Conservation (phyloP, 2,888 invertebrate species). For the Disparrhopalites patrizii region DNA sequence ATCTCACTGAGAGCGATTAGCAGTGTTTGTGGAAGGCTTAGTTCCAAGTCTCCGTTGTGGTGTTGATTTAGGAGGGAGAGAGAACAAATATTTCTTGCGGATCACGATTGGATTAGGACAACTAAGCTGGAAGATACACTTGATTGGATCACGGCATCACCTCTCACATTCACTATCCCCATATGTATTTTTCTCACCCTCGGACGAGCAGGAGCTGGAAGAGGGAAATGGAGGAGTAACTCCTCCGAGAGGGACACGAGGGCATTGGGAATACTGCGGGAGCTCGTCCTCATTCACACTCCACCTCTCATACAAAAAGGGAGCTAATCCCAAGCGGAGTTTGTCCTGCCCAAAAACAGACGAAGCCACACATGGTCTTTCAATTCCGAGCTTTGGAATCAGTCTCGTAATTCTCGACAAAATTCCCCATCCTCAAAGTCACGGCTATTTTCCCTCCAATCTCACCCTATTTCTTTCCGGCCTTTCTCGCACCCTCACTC, state of each 20-base stretch:
- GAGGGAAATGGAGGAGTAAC: too few relatives aligned
- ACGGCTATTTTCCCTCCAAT: background rate
- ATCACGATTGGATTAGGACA: slow-evolving; percentile 31
- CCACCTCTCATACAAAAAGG: too few relatives aligned
- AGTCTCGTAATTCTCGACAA: background rate
- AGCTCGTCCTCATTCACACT: too few relatives aligned
- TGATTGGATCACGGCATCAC: slow-evolving; percentile 36
- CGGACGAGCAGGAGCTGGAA: too few relatives aligned
- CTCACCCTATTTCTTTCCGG: background rate
- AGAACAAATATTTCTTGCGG: slow-evolving; percentile 36
- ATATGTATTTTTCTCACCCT: slow-evolving; percentile 13
- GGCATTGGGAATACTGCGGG: too few relatives aligned
- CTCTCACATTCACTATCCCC: slow-evolving; percentile 31
- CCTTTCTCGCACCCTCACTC: background rate
- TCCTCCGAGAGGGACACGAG: too few relatives aligned
- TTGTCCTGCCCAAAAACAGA: too few relatives aligned
- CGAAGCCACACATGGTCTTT: too few relatives aligned
- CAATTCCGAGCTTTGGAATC: too few relatives aligned
- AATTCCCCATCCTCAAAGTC: background rate
- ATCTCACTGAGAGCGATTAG: too few relatives aligned
- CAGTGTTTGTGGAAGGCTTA: too few relatives aligned
- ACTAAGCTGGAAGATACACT: slow-evolving; percentile 36
- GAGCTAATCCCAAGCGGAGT: background rate
- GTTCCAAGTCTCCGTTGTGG: slow-evolving; percentile 7
- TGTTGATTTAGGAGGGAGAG: slow-evolving; percentile 34